Evolutionary conservation across 1,140 invertebrate species (phyloP).

Genomic region (Drosophila equinoxialis): DNA sequence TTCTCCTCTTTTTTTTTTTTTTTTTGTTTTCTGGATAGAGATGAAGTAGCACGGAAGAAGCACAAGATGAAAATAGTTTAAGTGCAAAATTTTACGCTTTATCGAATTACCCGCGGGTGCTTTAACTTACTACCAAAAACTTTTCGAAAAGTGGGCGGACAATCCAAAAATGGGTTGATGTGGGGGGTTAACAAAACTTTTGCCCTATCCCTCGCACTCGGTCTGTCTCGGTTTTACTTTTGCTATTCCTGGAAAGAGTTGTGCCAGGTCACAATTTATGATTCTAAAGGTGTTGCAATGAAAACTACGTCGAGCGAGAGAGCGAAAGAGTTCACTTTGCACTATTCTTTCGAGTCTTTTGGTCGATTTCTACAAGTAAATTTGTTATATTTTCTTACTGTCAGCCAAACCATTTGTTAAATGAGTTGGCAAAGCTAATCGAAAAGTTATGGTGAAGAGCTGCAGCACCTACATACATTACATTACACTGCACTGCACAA

Average conservation of each 20-base stretch:
- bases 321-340: not conserved
- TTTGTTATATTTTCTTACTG: slow-evolving; percentile 78
- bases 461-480: slow-evolving; percentile 2
- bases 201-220: slow-evolving; percentile 11
- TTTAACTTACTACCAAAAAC: slow-evolving; percentile 74
- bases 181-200: slow-evolving; percentile 54
- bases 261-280: slow-evolving; percentile 65
- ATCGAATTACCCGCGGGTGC: slow-evolving; percentile 81
- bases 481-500: slow-evolving; percentile 4
- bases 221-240: not conserved
- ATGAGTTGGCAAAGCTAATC: slow-evolving; percentile 79
- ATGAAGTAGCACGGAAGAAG: slow-evolving; percentile 15
- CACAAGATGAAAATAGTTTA: slow-evolving; percentile 70
- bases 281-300: slow-evolving; percentile 77
- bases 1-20: too few relatives aligned
- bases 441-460: slow-evolving; percentile 62
- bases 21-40: not conserved
- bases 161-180: not conserved
- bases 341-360: slow-evolving; percentile 5
- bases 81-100: slow-evolving; percentile 82
- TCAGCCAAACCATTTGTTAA: slow-evolving; percentile 77
- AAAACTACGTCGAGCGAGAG: slow-evolving; percentile 47
- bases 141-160: slow-evolving; percentile 25
- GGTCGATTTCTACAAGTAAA: slow-evolving; percentile 46
- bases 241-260: slow-evolving; percentile 1